A percentile compares a stretch with the other conserved stretches of the same genome.
Conservation (phyloP, 1,140 invertebrate species). For the Drosophila murphyi region DNA sequence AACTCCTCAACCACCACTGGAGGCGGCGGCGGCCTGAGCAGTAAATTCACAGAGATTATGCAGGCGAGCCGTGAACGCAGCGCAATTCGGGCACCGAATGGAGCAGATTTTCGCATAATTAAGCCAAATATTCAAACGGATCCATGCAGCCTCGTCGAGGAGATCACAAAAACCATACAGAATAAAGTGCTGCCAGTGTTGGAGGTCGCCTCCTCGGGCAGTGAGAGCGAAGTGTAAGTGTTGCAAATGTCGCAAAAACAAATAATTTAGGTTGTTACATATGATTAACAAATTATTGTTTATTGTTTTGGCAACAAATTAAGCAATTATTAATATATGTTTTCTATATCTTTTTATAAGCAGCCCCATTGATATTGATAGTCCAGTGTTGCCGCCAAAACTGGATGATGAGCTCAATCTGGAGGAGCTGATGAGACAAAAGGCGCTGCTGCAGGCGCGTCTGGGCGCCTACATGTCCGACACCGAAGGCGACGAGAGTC, state of each 20-base stretch:
- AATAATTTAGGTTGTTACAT: too few species aligned
- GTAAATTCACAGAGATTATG: conserved; percentile 81
- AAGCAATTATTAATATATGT: neutral
- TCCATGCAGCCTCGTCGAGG: conserved; percentile 72
- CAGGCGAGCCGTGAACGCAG: conserved; percentile 55
- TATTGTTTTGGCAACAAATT: neutral
- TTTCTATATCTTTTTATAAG: neutral
- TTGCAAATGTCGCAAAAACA: neutral
- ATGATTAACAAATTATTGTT: too few species aligned
- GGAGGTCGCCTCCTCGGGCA: conserved; percentile 88
- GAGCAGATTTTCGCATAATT: conserved; percentile 58
- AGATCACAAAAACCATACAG: conserved; percentile 82
- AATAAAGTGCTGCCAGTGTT: conserved; percentile 85
- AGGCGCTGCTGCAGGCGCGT: conserved; percentile 89
- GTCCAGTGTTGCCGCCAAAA: conserved; percentile 89
- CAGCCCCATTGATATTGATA: conserved; percentile 88
- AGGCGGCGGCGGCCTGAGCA: conserved; percentile 44
- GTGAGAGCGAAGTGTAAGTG: conserved; percentile 87
- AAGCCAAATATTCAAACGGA: conserved; percentile 71
- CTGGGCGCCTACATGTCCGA: conserved; percentile 87
- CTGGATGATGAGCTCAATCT: conserved; percentile 94
- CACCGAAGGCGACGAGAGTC: conserved; percentile 74
- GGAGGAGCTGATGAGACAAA: conserved; percentile 95
- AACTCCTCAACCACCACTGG: conserved; percentile 17
- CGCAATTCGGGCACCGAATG: conserved; percentile 80